Evolutionary conservation across 2,888 invertebrate genomes (phyloP).

Genomic region (Machimus rusticus): DNA sequence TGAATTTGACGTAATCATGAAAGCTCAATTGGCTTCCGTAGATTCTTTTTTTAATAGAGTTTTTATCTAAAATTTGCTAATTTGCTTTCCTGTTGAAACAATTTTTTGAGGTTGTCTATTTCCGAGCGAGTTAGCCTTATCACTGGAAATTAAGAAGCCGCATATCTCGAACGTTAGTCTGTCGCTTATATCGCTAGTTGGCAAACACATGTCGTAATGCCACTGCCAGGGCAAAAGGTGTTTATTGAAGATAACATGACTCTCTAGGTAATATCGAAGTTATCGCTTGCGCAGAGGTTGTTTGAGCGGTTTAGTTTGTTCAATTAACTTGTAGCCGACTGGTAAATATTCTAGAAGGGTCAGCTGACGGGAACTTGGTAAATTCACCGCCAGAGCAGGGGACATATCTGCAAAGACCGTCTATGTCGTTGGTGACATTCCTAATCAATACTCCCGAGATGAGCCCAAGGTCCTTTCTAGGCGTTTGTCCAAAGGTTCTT

Average conservation of each 20-base stretch:
- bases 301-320: not conserved
- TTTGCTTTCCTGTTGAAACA: not conserved
- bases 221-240: not conserved
- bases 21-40: not conserved
- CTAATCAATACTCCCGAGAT: not conserved
- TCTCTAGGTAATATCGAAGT: not conserved
- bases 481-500: not conserved
- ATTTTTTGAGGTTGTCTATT: not conserved
- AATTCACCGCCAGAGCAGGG: not conserved
- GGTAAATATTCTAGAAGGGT: not conserved
- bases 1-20: not conserved
- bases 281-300: not conserved
- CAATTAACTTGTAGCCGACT: not conserved
- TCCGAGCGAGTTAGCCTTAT: not conserved
- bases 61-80: not conserved
- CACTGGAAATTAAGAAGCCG: not conserved
- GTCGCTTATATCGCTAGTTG: not conserved
- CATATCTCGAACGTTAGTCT: not conserved
- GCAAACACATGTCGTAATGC: not conserved
- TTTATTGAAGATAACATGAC: not conserved
- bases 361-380: not conserved
- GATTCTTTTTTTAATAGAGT: not conserved
- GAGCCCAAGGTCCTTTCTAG: not conserved
- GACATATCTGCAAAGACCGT: not conserved
- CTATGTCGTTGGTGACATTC: not conserved